These are phyloP conservation scores for Orthosia gracilis DNA, from an alignment of 2,888 invertebrate species.

Conservation along the genomic window DNA sequence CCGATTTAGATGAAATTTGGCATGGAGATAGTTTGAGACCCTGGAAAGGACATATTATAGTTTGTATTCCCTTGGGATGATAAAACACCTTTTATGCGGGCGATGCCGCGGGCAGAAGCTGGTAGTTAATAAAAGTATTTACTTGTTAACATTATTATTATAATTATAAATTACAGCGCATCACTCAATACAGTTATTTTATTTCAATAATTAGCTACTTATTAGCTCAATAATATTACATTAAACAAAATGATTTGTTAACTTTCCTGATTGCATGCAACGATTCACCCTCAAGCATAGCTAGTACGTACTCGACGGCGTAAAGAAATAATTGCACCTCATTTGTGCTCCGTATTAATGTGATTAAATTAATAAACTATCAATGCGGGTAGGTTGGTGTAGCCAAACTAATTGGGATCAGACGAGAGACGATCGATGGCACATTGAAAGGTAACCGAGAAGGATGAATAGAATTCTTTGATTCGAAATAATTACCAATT, in stretches of 20 bases:
- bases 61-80: no score
- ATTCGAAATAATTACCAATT: constrained; percentile 88
- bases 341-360: constrained; percentile 46
- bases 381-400: constrained; percentile 59
- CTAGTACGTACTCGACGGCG: constrained; percentile 14
- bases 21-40: no score
- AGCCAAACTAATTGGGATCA: constrained; percentile 80
- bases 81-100: no score
- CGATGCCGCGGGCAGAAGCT: no score
- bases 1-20: no score
- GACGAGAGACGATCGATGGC: constrained; percentile 64
- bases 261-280: constrained; percentile 41
- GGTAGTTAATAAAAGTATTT: background rate
- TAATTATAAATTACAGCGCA: background rate
- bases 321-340: constrained; percentile 48
- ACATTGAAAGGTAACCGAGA: constrained; percentile 71
- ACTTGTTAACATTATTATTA: background rate
- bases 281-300: constrained; percentile 22
- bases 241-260: constrained; percentile 33
- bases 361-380: constrained; percentile 52
- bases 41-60: no score
- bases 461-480: constrained; percentile 83
- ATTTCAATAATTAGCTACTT: constrained; percentile 28
- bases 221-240: constrained; percentile 8
- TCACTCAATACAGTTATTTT: background rate